Evolutionary conservation across 2,113 vertebrate genomes (phyloP).

Genomic region (Mohoua ochrocephala): DNA sequence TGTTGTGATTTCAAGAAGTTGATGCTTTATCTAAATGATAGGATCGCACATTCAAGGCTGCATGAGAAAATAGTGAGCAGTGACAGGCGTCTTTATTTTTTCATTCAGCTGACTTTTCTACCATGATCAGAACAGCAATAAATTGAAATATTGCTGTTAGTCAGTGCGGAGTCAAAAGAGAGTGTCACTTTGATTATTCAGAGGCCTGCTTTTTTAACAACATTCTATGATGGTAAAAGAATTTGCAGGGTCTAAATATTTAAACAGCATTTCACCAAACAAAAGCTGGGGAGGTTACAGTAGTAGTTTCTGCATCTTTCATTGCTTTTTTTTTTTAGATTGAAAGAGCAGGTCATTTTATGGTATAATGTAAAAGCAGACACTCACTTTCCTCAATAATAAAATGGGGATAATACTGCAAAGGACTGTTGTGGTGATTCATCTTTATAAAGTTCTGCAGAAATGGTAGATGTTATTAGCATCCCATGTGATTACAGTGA

Average conservation of each 20-base stretch:
- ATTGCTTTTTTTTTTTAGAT: background rate
- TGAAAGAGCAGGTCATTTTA: background rate
- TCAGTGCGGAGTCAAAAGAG: background rate
- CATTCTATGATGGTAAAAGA: background rate
- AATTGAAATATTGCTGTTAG: background rate
- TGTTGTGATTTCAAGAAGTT: background rate
- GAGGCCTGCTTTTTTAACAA: background rate
- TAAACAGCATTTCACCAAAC: slow-evolving; percentile 1
- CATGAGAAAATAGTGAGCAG: background rate
- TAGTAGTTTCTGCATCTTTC: background rate
- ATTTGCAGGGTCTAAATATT: slow-evolving; percentile 6
- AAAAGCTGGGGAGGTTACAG: background rate
- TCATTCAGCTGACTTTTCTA: background rate
- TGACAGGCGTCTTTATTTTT: slow-evolving; percentile 16
- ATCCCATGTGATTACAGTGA: slow-evolving; percentile 31
- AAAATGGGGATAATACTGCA: background rate
- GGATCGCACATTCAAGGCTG: background rate
- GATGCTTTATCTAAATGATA: background rate
- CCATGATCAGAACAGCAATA: background rate
- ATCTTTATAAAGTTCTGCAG: background rate
- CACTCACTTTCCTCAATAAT: background rate
- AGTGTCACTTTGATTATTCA: background rate
- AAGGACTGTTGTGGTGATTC: background rate
- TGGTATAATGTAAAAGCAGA: background rate
- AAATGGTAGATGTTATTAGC: background rate